phyloP scores from a whole-genome alignment of 2,113 vertebrate species.

The Falcunculus frontatus region DNA sequence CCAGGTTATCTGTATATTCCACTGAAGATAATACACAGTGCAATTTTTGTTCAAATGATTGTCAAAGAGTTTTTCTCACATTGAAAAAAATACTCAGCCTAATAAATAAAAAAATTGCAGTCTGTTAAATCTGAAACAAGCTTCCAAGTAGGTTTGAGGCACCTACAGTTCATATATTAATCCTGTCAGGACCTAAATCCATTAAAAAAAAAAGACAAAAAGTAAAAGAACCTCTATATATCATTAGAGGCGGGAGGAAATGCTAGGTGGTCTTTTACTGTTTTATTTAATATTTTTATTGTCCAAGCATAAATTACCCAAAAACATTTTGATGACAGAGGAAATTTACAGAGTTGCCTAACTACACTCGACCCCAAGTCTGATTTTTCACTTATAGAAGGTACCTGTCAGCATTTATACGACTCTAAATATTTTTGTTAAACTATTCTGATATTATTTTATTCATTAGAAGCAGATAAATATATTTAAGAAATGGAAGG shows the following conservation, averaged over 20 bases:
- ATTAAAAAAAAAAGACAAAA: not conserved
- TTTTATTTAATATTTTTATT: not conserved
- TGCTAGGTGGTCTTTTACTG: not conserved
- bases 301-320: not conserved
- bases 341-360: not conserved
- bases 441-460: not conserved
- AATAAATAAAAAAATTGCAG: not conserved
- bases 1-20: not conserved
- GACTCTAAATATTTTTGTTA: not conserved
- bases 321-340: not conserved
- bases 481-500: not conserved
- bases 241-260: not conserved
- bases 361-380: not conserved
- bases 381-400: not conserved
- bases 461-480: not conserved
- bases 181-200: not conserved
- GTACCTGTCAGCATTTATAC: not conserved
- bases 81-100: not conserved
- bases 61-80: not conserved
- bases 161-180: not conserved
- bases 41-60: not conserved
- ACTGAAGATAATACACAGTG: not conserved
- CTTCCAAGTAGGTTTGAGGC: not conserved
- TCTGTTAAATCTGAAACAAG: not conserved
- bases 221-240: not conserved